These are phyloP conservation scores for Nothoprocta perdicaria DNA, from an alignment of 2,113 vertebrate genomes.

Conservation along the genomic window DNA sequence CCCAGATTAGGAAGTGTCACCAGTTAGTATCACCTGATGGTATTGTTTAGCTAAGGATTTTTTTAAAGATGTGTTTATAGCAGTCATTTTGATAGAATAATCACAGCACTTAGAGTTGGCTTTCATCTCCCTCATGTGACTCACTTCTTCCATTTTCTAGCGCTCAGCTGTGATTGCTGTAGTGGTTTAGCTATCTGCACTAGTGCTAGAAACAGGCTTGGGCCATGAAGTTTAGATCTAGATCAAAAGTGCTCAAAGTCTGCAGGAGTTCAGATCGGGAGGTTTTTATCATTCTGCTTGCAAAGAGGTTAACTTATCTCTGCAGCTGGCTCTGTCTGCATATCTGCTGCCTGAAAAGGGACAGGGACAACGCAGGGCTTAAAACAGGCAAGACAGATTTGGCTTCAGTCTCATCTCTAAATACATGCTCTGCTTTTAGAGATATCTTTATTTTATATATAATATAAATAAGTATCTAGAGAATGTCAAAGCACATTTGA, in stretches of 20 bases:
- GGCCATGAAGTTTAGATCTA: conserved; percentile 16
- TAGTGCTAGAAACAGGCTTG: background rate
- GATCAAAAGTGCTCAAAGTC: background rate
- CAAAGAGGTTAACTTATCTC: conserved; percentile 3
- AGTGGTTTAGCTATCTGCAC: conserved; percentile 42
- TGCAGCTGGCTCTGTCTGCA: background rate
- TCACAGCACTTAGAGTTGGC: conserved; percentile 44
- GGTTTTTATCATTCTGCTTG: background rate
- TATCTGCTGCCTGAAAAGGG: conserved; percentile 5
- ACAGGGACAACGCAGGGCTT: background rate
- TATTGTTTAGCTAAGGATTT: conserved; percentile 32
- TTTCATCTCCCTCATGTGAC: conserved; percentile 69
- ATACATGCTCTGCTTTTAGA: background rate
- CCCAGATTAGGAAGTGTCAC: conserved; percentile 57
- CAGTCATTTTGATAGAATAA: conserved; percentile 41
- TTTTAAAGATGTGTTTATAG: conserved; percentile 33
- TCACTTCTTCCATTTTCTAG: conserved; percentile 47
- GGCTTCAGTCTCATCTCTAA: background rate
- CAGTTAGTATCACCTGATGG: conserved; percentile 43
- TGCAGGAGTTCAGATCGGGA: background rate
- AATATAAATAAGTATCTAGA: background rate
- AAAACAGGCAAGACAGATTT: background rate
- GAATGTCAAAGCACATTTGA: background rate
- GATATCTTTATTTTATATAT: background rate
- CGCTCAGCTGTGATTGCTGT: background rate